Evolutionary conservation across 2,113 vertebrate genomes (phyloP).

Genomic region (Callospermophilus lateralis): DNA sequence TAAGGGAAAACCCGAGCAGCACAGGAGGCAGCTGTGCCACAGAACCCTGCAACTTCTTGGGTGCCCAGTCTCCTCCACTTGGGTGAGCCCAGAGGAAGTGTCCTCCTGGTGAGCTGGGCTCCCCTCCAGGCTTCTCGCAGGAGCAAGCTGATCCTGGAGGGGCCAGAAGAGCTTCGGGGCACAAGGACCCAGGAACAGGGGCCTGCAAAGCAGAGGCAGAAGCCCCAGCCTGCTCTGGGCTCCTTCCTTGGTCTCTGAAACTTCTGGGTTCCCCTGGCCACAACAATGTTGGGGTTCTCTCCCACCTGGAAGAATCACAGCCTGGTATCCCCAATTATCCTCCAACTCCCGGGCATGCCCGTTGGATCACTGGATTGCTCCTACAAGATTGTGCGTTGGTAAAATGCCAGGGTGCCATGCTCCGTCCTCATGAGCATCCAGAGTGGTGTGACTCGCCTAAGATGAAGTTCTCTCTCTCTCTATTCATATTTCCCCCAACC

Average conservation of each 20-base stretch:
- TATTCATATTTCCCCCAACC: too few relatives aligned
- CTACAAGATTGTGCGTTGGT: background rate
- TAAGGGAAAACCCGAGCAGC: background rate
- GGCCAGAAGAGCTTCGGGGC: too few relatives aligned
- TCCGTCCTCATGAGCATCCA: rapidly evolving
- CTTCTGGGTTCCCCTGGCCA: background rate
- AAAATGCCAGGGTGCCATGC: background rate
- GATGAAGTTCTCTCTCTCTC: background rate
- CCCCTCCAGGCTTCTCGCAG: background rate
- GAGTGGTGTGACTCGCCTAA: background rate
- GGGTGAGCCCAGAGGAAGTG: background rate
- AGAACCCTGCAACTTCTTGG: background rate
- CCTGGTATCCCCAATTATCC: background rate
- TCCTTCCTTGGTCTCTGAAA: background rate
- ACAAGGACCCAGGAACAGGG: background rate
- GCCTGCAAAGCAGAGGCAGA: background rate
- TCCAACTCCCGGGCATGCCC: background rate
- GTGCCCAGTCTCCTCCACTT: background rate
- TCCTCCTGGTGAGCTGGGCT: background rate
- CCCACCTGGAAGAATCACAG: background rate
- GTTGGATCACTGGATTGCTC: background rate
- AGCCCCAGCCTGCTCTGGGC: background rate
- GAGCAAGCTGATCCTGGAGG: background rate
- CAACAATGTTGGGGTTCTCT: background rate
- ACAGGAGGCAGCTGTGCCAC: background rate